A percentile compares a stretch with the other conserved stretches of the same genome.
Evolutionary conservation across 2,888 invertebrate species (phyloP).

Genomic region (Tetheella fluctuosa): DNA sequence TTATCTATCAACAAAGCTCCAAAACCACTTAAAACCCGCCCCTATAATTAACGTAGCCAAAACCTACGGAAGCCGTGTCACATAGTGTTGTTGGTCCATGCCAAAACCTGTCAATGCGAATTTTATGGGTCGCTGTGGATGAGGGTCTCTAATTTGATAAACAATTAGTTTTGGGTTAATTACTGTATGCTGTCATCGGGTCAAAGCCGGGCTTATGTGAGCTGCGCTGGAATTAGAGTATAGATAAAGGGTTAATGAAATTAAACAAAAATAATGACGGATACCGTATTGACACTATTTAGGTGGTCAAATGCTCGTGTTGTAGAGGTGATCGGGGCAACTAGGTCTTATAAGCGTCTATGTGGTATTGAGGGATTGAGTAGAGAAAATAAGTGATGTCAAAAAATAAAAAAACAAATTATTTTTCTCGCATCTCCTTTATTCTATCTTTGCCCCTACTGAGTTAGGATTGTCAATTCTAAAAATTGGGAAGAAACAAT

Average conservation of each 20-base stretch:
- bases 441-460: too few species aligned
- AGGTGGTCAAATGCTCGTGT: too few species aligned
- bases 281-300: too few species aligned
- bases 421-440: too few species aligned
- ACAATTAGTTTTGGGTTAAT: slow-evolving; percentile 43
- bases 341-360: too few species aligned
- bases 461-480: too few species aligned
- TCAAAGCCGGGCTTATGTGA: neutral
- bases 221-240: neutral
- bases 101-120: slow-evolving; percentile 34
- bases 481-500: neutral
- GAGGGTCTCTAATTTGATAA: slow-evolving; percentile 50
- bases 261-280: too few species aligned
- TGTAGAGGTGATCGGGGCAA: too few species aligned
- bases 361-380: too few species aligned
- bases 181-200: slow-evolving; percentile 23
- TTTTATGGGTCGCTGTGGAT: slow-evolving; percentile 33
- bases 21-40: slow-evolving; percentile 10
- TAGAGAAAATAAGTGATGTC: too few species aligned
- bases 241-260: neutral
- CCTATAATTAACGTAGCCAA: slow-evolving; percentile 2
- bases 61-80: slow-evolving; percentile 4
- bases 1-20: slow-evolving; percentile 5
- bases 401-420: too few species aligned
- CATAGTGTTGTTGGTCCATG: slow-evolving; percentile 9